Conservation (phyloP, 2,888 invertebrate genomes). For the Lacanobia wlatinum region DNA sequence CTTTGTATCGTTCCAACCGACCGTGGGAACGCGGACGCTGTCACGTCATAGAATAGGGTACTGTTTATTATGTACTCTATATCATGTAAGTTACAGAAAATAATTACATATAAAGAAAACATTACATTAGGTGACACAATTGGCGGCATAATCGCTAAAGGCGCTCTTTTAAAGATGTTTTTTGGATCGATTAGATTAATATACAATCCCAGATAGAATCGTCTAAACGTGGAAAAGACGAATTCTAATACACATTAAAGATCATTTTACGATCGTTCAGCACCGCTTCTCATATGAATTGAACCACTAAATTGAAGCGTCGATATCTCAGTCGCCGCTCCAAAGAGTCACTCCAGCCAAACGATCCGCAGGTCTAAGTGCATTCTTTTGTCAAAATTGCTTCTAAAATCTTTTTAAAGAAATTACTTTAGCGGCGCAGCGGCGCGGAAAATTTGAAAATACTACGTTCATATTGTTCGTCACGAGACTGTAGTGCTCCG, state of each 20-base stretch:
- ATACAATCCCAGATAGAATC: no score
- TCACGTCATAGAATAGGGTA: no score
- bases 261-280: not conserved
- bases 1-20: no score
- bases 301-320: slow-evolving; percentile 33
- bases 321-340: slow-evolving; percentile 64
- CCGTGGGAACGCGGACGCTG: no score
- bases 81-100: no score
- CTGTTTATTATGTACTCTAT: no score
- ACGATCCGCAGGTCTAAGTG: slow-evolving; percentile 70
- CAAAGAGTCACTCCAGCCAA: slow-evolving; percentile 68
- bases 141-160: no score
- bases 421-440: slow-evolving; percentile 60
- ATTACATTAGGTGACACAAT: no score
- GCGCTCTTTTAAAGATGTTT: no score
- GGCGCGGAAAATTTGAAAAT: slow-evolving; percentile 66
- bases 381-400: slow-evolving; percentile 74
- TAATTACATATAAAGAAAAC: no score
- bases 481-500: slow-evolving; percentile 16
- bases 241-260: not conserved
- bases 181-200: no score
- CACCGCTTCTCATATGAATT: slow-evolving; percentile 15
- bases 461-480: slow-evolving; percentile 53
- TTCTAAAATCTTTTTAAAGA: slow-evolving; percentile 68
- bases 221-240: not conserved